Evolutionary conservation across 2,797 vertebrate species (phyloP).

Genomic region (Falco rusticolus): DNA sequence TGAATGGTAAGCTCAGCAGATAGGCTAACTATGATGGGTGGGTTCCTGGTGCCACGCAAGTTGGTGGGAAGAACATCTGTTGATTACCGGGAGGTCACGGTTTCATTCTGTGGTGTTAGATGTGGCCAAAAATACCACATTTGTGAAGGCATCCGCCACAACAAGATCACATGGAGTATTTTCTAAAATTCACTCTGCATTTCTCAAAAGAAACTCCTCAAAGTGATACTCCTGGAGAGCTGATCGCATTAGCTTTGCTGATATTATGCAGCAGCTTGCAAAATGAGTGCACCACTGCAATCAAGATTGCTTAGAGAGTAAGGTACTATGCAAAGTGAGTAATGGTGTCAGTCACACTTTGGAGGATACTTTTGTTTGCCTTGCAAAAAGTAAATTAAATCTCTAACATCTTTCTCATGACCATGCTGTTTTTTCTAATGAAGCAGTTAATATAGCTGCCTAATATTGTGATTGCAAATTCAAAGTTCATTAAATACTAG

Average conservation of each 20-base stretch:
- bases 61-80: neutral
- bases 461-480: conserved; percentile 30
- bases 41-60: neutral
- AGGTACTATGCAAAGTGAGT: neutral
- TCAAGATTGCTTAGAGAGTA: neutral
- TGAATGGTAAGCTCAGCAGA: neutral
- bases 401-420: neutral
- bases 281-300: neutral
- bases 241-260: neutral
- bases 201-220: neutral
- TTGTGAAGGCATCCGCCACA: neutral
- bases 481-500: conserved; percentile 27
- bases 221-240: neutral
- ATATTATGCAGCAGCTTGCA: neutral
- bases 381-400: conserved; percentile 32
- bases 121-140: neutral
- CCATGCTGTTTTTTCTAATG: conserved; percentile 18
- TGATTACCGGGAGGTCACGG: neutral
- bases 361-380: neutral
- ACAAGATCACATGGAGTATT: neutral
- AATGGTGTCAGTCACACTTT: neutral
- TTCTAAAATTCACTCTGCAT: neutral
- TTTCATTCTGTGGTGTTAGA: neutral
- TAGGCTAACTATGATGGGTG: neutral
- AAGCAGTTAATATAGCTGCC: conserved; percentile 18